These are phyloP conservation scores for Connochaetes taurinus DNA, from an alignment of 2,113 vertebrate genomes.

Conservation along the genomic window DNA sequence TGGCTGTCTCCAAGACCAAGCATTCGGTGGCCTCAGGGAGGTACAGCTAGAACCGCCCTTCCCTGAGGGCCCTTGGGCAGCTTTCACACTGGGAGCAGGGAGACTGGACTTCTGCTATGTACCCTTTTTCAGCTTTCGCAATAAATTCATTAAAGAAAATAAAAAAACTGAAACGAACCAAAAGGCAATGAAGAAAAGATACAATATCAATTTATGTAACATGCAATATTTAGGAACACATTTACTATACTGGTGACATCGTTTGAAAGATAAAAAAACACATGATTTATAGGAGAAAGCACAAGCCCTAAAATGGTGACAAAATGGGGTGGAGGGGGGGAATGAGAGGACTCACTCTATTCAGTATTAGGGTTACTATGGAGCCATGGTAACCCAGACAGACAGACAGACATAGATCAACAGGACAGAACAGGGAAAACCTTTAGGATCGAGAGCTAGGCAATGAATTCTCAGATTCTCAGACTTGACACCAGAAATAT, in stretches of 20 bases:
- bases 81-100: background rate
- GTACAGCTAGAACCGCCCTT: background rate
- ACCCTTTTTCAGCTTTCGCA: background rate
- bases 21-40: background rate
- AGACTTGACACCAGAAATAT: background rate
- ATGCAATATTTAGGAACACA: background rate
- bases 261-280: background rate
- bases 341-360: background rate
- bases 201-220: background rate
- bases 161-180: background rate
- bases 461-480: background rate
- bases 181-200: background rate
- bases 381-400: background rate
- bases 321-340: fast-evolving
- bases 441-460: fast-evolving
- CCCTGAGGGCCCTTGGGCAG: background rate
- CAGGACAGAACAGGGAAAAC: background rate
- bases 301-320: background rate
- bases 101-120: background rate
- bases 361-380: background rate
- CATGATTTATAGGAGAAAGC: background rate
- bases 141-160: background rate
- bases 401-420: background rate
- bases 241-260: background rate
- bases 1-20: background rate